Evolutionary conservation across 2,888 invertebrate species (phyloP).

Genomic region (Dasypogon diadema): DNA sequence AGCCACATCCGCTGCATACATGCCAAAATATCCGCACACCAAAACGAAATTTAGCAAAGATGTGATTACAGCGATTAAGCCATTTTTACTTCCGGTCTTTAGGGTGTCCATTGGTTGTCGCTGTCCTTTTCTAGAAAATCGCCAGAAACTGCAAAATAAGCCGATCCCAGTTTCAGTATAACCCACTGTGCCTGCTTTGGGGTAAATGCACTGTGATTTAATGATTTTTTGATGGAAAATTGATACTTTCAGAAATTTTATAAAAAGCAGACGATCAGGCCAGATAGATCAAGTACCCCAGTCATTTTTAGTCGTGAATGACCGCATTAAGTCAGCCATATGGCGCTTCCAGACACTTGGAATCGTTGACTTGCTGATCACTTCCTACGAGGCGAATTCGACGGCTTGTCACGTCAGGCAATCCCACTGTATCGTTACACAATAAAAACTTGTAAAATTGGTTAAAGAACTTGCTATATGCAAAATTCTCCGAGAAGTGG

Average conservation of each 20-base stretch:
- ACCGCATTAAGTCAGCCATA: constrained; percentile 39
- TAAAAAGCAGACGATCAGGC: too few relatives aligned
- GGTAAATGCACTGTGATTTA: too few relatives aligned
- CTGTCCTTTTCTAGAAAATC: background rate
- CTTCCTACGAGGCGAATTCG: background rate
- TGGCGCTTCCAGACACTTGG: constrained; percentile 12
- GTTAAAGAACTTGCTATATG: constrained; percentile 23
- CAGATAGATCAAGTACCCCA: too few relatives aligned
- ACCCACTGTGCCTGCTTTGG: too few relatives aligned
- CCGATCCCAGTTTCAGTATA: too few relatives aligned
- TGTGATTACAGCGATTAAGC: constrained; percentile 53
- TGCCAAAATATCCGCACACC: background rate
- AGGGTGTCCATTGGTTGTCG: background rate
- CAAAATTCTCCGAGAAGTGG: constrained; percentile 19
- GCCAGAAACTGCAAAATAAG: too few relatives aligned
- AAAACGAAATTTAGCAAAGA: constrained; percentile 25
- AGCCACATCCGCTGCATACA: constrained; percentile 34
- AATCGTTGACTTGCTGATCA: background rate
- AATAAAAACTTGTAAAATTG: constrained; percentile 37
- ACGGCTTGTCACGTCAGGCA: background rate
- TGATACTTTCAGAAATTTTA: too few relatives aligned
- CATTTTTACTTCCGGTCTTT: constrained; percentile 56
- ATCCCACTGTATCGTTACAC: constrained; percentile 16
- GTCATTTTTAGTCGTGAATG: constrained; percentile 15
- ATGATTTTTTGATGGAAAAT: too few relatives aligned